Evolutionary conservation across 2,888 invertebrate genomes (phyloP).

Genomic region (Apodemia zela): DNA sequence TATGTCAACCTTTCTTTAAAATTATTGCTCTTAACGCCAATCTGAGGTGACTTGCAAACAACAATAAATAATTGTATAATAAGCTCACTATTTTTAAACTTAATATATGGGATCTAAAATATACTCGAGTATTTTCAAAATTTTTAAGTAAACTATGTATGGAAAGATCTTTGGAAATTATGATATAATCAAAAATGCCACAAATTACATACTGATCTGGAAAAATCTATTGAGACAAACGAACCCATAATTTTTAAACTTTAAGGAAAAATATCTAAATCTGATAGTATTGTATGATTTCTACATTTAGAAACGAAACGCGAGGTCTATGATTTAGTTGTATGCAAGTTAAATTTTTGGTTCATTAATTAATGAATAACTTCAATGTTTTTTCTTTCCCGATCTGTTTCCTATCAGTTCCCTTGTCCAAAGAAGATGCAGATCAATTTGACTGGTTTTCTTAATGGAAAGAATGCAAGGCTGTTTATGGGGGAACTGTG

Average conservation of each 20-base stretch:
- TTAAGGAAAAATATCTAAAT: background rate
- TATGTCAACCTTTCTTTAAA: constrained; percentile 20
- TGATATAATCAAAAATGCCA: no score
- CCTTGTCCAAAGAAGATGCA: constrained; percentile 99
- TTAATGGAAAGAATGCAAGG: constrained; percentile 98
- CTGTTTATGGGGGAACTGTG: constrained; percentile 99
- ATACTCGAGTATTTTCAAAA: no score
- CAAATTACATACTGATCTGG: no score
- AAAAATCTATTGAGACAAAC: background rate
- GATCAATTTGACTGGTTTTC: constrained; percentile 99
- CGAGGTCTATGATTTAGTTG: constrained; percentile 18
- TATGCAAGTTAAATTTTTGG: constrained; percentile 22
- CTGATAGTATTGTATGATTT: background rate
- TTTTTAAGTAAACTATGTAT: no score
- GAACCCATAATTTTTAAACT: background rate
- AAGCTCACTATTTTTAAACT: no score
- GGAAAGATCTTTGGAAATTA: no score
- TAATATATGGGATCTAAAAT: no score
- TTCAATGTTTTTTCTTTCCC: constrained; percentile 65
- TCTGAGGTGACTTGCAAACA: constrained; percentile 32
- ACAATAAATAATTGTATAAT: background rate
- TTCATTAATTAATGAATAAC: constrained; percentile 38
- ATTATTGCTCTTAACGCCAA: constrained; percentile 59
- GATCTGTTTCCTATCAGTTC: constrained; percentile 82
- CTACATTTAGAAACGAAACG: background rate